Base-by-base conservation (phyloP, 2,113 vertebrate species). In the Lonchura striata region DNA sequence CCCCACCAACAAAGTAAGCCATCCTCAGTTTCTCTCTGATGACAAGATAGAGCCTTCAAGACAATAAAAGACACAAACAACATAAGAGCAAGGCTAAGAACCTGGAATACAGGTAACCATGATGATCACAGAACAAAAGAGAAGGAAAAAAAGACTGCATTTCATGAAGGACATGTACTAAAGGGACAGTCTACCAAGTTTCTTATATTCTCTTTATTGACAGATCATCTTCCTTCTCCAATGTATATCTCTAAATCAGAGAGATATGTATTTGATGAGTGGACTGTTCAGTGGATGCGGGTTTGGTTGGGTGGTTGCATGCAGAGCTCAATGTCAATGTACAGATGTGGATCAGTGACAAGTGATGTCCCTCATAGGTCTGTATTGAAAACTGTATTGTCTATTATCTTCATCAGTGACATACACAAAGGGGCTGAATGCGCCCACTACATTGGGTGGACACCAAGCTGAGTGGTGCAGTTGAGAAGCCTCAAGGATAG, bases 11-110 rank as follows among this genome's bases (percentile, higher is more conserved):
- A 86, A 75, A 72, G 9, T 4, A 50, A 64, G 3, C 4, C 2
- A 35, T 28, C 10, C 15, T 17, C 17, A 60, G 2, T 19, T 68
- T 63, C 9, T 28, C 14, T 68, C 5, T 83, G 49, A 35, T 35
- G 9, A 65, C 13, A 41, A 52, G 13, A 4, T 2, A 86, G 20
- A 35, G 1, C 4, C 13, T 61, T 19, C 0, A 0, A 82, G 27
- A 19, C 7, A 80, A 10, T 24, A 23, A 50, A 46, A 84, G 9
- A 47, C 3, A n/a, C 4, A 74, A 54, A 39, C 1, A 68, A 33
- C 4, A 25, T 21, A 85, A 6, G 2, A n/a, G 3, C 13, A 70
- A 31, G 7, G 23, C 12, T 50, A 47, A 78, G 13, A 54, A 53
- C 9, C 15, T n/a, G 18, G 16, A 61, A 63, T 53, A n/a, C 4